Conservation (phyloP, 2,113 vertebrate species). For the Cavia aperea region DNA sequence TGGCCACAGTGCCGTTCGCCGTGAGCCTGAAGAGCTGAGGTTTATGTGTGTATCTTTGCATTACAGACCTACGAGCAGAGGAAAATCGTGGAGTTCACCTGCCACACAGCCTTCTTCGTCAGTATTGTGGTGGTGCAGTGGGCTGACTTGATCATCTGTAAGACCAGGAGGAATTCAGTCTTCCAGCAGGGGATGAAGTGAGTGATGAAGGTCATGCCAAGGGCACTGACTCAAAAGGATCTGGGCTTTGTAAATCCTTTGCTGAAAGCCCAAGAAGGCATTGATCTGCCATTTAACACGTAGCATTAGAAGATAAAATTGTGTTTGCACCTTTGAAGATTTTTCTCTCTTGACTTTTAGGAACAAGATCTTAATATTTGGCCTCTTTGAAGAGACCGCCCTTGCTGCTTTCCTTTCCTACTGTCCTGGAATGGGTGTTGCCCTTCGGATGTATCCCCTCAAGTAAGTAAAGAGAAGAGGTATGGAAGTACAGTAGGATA, state of each 20-base stretch:
- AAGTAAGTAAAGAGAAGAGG: slow-evolving; percentile 75
- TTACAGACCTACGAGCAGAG: slow-evolving; percentile 86
- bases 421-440: slow-evolving; percentile 86
- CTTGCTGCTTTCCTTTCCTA: slow-evolving; percentile 85
- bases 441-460: slow-evolving; percentile 84
- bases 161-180: slow-evolving; percentile 87
- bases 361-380: slow-evolving; percentile 86
- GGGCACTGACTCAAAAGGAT: neutral
- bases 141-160: slow-evolving; percentile 89
- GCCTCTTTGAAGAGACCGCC: slow-evolving; percentile 85
- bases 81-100: slow-evolving; percentile 90
- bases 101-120: slow-evolving; percentile 88
- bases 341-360: slow-evolving; percentile 57
- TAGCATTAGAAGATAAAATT: neutral
- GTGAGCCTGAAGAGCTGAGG: rapidly evolving
- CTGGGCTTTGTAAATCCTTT: neutral
- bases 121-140: slow-evolving; percentile 90
- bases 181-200: slow-evolving; percentile 93
- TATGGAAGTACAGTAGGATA: too few species aligned
- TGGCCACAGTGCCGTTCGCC: neutral
- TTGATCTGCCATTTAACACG: neutral
- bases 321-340: neutral
- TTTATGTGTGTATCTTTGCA: neutral
- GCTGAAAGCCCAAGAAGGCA: neutral
- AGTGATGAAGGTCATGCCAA: slow-evolving; percentile 42